Conservation (phyloP, 2,113 vertebrate genomes). For the Catharus fuscescens region DNA sequence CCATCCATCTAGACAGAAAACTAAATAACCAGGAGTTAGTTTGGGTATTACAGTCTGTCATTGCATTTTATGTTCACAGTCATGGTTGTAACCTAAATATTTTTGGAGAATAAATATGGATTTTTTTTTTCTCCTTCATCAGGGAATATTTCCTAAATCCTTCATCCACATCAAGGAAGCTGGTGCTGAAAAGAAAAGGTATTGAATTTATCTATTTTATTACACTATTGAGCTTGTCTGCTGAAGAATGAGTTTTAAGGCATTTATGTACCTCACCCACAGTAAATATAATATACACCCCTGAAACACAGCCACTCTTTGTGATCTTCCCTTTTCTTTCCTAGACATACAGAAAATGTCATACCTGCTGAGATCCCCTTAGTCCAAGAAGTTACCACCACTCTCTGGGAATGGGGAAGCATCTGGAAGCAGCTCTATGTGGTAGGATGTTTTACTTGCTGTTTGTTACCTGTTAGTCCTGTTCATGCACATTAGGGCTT, state of each 20-base stretch:
- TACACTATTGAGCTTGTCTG: not conserved
- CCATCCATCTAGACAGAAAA: not conserved
- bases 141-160: constrained; percentile 94
- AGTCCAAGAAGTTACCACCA: constrained; percentile 95
- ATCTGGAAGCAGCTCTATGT: constrained; percentile 98
- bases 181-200: constrained; percentile 87
- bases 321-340: not conserved
- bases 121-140: not conserved
- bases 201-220: constrained; percentile 1
- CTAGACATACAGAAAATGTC: constrained; percentile 83
- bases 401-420: constrained; percentile 94
- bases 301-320: not conserved
- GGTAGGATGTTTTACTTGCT: constrained; percentile 69
- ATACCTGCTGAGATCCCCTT: constrained; percentile 89
- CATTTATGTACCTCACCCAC: not conserved
- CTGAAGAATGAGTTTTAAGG: not conserved
- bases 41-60: not conserved
- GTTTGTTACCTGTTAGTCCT: not conserved
- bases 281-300: not conserved
- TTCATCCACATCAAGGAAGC: constrained; percentile 90
- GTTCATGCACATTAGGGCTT: not conserved
- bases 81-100: not conserved
- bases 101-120: not conserved
- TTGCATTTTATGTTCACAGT: not conserved
- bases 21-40: not conserved